These are phyloP conservation scores for Osedax fenrisi DNA, from an alignment of 2,888 invertebrate species.

Conservation along the genomic window DNA sequence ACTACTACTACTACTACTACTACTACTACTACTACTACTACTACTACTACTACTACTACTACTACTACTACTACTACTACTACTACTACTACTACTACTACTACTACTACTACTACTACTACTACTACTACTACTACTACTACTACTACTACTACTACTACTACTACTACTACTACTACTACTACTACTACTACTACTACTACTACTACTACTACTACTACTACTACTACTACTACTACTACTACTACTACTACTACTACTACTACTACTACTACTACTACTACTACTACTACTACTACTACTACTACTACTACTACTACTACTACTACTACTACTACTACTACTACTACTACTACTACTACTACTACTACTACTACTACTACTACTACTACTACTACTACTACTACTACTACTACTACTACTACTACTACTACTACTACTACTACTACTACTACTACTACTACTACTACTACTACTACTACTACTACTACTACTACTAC, in stretches of 20 bases:
- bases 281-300: slow-evolving; percentile 13
- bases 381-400: slow-evolving; percentile 6
- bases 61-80: slow-evolving; percentile 17
- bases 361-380: slow-evolving; percentile 16
- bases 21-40: slow-evolving; percentile 9
- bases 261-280: slow-evolving; percentile 9
- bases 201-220: slow-evolving; percentile 13
- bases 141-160: slow-evolving; percentile 21
- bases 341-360: slow-evolving; percentile 10
- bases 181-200: slow-evolving; percentile 21
- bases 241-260: slow-evolving; percentile 6
- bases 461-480: slow-evolving; percentile 20
- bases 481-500: slow-evolving; percentile 20
- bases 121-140: slow-evolving; percentile 13
- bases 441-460: slow-evolving; percentile 21
- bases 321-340: slow-evolving; percentile 8
- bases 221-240: slow-evolving; percentile 16
- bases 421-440: slow-evolving; percentile 16
- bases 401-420: slow-evolving; percentile 13
- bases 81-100: slow-evolving; percentile 6
- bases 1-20: slow-evolving; percentile 13
- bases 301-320: slow-evolving; percentile 10
- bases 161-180: slow-evolving; percentile 22
- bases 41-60: slow-evolving; percentile 14
- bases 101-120: slow-evolving; percentile 15